Evolutionary conservation across 2,797 vertebrate species (phyloP).

Genomic region (Acropternis orthonyx): DNA sequence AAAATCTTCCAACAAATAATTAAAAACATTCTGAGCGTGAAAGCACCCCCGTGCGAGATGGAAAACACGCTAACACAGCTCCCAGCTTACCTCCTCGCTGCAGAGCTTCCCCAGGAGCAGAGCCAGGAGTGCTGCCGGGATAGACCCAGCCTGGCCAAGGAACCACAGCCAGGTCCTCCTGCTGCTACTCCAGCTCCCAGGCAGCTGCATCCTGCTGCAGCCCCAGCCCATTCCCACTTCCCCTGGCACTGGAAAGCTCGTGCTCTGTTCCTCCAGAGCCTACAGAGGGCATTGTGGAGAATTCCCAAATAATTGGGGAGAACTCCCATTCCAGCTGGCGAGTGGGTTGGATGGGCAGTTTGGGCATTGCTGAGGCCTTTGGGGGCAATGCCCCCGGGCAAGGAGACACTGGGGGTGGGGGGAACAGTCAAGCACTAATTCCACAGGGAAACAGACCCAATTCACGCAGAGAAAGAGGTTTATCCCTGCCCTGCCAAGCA

Average conservation of each 20-base stretch:
- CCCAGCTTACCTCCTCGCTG: background rate
- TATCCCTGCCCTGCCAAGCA: background rate
- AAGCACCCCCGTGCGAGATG: background rate
- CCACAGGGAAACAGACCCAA: background rate
- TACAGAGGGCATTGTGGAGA: constrained; percentile 20
- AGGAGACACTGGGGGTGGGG: background rate
- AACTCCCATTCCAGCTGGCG: background rate
- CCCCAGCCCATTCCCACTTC: background rate
- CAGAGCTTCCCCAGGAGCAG: background rate
- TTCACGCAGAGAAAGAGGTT: background rate
- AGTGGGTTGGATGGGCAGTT: background rate
- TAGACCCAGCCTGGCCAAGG: background rate
- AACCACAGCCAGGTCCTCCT: background rate
- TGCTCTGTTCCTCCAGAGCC: background rate
- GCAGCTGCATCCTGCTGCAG: background rate
- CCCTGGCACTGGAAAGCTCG: background rate
- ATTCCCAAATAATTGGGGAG: background rate
- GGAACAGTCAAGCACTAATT: background rate
- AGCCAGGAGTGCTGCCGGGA: rapidly evolving
- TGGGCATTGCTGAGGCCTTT: rapidly evolving
- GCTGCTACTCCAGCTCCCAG: rapidly evolving
- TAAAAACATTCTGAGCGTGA: constrained; percentile 4
- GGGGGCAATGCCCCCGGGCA: rapidly evolving
- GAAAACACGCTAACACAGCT: background rate
- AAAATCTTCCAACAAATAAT: constrained; percentile 38